A percentile compares a stretch with the other conserved stretches of the same genome.
Evolutionary conservation across 2,113 vertebrate species (phyloP).

Genomic region (Todiramphus saurophagus): DNA sequence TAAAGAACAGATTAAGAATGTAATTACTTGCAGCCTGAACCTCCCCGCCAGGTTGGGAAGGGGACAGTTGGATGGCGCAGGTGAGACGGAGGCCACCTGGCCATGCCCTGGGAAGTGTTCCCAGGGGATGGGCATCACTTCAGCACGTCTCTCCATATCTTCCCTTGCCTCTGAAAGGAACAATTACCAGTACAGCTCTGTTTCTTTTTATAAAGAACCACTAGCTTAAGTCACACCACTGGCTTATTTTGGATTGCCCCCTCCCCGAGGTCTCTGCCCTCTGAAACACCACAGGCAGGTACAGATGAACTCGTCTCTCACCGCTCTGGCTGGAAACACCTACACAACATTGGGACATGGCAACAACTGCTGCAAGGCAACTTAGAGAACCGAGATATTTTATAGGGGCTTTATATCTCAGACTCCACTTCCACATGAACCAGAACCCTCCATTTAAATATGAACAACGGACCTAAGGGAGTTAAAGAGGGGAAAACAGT

Average conservation of each 20-base stretch:
- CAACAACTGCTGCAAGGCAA: neutral
- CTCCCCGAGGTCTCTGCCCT: neutral
- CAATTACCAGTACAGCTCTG: neutral
- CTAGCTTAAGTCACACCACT: neutral
- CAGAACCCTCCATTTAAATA: neutral
- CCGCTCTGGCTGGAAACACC: neutral
- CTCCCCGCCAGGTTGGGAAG: accelerated
- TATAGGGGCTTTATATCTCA: neutral
- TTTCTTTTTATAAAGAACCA: neutral
- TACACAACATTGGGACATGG: neutral
- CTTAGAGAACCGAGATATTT: neutral
- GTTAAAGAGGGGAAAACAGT: neutral
- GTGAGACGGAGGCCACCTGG: neutral
- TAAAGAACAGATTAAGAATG: neutral
- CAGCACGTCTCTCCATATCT: neutral
- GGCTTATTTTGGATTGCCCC: neutral
- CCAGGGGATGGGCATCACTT: neutral
- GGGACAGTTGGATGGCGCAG: accelerated
- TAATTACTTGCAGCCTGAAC: neutral
- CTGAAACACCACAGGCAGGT: neutral
- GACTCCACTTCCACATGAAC: neutral
- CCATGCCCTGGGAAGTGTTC: neutral
- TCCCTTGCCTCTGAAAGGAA: neutral
- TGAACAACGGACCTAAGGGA: neutral
- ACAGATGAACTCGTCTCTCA: neutral